These are phyloP conservation scores for Zaprionus gabonicus DNA, from an alignment of 1,140 invertebrate species.

Conservation along the genomic window DNA sequence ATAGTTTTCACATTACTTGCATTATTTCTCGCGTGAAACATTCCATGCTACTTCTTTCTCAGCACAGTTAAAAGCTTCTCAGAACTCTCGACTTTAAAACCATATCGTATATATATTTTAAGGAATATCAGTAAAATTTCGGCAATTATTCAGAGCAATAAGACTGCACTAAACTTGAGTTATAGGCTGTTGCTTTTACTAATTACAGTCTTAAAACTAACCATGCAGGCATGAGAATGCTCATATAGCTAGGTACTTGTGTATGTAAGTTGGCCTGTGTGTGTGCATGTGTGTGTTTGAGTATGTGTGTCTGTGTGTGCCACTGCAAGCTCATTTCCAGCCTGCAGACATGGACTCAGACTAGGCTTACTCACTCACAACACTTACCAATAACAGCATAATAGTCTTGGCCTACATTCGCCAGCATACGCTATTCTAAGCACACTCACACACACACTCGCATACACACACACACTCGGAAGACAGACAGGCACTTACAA, in stretches of 20 bases:
- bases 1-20: background rate
- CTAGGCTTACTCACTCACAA: constrained; percentile 32
- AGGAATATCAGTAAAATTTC: background rate
- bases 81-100: background rate
- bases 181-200: constrained; percentile 15
- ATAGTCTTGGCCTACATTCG: constrained; percentile 74
- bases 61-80: background rate
- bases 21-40: background rate
- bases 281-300: background rate
- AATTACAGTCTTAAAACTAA: constrained; percentile 12
- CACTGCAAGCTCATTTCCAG: constrained; percentile 28
- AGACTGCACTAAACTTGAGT: background rate
- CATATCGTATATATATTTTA: background rate
- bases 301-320: constrained; percentile 13
- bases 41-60: background rate
- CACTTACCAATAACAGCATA: constrained; percentile 57
- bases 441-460: constrained; percentile 41
- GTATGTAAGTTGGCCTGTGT: too few species aligned
- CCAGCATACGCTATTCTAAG: constrained; percentile 56
- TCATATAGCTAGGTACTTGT: background rate
- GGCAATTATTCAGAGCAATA: background rate
- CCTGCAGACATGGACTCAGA: constrained; percentile 41
- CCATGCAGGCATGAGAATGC: constrained; percentile 11
- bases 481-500: constrained; percentile 47
- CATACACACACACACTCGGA: constrained; percentile 28